phyloP scores from a whole-genome alignment of 2,113 vertebrate genomes.

The Plecotus auritus region DNA sequence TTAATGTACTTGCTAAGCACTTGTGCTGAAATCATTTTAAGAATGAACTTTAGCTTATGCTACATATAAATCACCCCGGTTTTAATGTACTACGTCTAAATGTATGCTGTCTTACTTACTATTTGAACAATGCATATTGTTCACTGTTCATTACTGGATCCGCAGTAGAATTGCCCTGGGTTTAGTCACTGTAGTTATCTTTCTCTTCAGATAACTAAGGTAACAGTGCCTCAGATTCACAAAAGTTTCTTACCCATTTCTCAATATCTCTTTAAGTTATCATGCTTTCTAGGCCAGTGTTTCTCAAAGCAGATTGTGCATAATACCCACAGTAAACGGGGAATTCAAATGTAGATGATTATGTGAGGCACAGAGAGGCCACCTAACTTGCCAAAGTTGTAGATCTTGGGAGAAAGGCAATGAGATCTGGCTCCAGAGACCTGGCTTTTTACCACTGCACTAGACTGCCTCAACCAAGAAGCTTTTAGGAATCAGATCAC shows the following conservation, averaged over 20 bases:
- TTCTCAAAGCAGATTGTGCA: neutral
- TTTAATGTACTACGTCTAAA: neutral
- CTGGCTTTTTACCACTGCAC: neutral
- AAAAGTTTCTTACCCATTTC: neutral
- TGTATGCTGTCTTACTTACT: neutral
- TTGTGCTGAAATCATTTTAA: neutral
- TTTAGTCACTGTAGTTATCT: neutral
- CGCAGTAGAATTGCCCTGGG: neutral
- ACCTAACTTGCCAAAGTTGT: neutral
- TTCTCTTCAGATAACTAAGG: neutral
- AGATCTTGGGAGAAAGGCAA: neutral
- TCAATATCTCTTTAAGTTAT: neutral
- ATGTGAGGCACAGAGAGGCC: neutral
- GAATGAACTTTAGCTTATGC: neutral
- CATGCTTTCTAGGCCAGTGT: neutral
- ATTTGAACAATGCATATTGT: neutral
- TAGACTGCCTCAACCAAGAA: neutral
- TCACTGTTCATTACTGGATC: neutral
- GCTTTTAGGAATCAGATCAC: neutral
- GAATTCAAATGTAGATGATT: neutral
- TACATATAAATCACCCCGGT: slow-evolving; percentile 3
- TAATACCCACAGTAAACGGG: neutral
- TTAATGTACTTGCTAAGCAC: slow-evolving; percentile 1
- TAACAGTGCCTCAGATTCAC: neutral
- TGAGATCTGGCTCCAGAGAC: neutral